Base-by-base conservation (phyloP, 2,113 vertebrate genomes). In the Siniperca chuatsi region DNA sequence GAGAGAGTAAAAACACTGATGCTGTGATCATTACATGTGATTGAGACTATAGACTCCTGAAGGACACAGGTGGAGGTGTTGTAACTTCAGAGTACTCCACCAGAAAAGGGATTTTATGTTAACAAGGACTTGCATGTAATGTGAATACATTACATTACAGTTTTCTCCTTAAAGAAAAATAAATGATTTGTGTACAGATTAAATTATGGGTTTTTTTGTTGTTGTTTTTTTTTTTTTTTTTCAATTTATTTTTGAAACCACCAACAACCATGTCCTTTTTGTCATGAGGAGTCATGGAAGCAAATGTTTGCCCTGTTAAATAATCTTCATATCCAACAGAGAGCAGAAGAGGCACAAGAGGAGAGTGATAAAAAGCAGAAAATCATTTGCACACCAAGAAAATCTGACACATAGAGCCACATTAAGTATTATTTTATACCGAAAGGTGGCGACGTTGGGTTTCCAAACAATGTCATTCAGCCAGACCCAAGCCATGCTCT, bases 361-460 rank as follows among this genome's bases (percentile, higher is more conserved):
- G 4, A 46, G 79, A 75, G 2, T 46, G 10, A 25, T 13, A 2
- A 20, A 3, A 8, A 60, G 29, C 15, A 40, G 33, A 69, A 33
- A 69, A 42, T 35, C 16, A 37, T 57, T 9, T 35, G 2, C 37
- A 55, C 29, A 21, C 15, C 16, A 12, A 3, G 2, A 33, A 8
- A 4, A 40, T 25, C 35, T 7, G 25, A 84, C 35, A 55, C 11
- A 13, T 3, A 6, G n/a, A 46, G 13, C 10, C 71, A 46, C 54
- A 0, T 88, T 87, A 50, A 90, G 66, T 92, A 33, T 48, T 70
- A 0, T 67, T 79, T 84, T 94, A 61, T 52, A 90, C 95, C 98
- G 96, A 98, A 97, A 97, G 97, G 96, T 97, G 98, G 97, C 97
- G 96, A 97, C 97, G 96, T 99, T 96, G 97, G 95, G 97, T 96